Evolutionary conservation across 2,113 vertebrate genomes (phyloP).

Genomic region (Tenrec ecaudatus): DNA sequence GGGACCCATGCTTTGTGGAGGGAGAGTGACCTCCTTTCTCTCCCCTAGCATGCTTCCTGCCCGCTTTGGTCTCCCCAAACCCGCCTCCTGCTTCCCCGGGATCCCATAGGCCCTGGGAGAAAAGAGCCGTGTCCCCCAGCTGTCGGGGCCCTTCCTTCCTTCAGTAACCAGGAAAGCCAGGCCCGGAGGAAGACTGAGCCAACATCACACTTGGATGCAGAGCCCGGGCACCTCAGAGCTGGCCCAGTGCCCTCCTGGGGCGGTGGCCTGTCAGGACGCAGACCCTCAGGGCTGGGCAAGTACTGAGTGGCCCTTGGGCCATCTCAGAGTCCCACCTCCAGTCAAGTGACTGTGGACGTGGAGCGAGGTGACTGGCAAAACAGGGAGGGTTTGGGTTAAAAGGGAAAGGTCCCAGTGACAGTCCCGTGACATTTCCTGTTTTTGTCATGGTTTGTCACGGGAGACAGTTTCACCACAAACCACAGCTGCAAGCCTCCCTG

Average conservation of each 20-base stretch:
- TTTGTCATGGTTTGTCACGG: background rate
- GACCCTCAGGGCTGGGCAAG: background rate
- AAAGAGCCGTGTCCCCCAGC: background rate
- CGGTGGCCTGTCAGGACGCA: fast-evolving
- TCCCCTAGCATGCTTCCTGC: background rate
- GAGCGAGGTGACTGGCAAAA: background rate
- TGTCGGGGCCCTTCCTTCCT: background rate
- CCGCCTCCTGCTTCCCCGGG: background rate
- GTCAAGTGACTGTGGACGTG: background rate
- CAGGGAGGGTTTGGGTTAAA: background rate
- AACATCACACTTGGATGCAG: background rate
- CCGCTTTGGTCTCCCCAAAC: background rate
- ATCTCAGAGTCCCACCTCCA: background rate
- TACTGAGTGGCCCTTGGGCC: background rate
- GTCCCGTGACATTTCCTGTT: constrained; percentile 31
- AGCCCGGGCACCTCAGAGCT: background rate
- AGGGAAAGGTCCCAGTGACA: background rate
- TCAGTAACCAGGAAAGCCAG: background rate
- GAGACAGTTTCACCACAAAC: constrained; percentile 22
- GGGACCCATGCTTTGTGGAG: background rate
- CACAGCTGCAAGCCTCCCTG: background rate
- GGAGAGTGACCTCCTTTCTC: background rate
- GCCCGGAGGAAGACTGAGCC: background rate
- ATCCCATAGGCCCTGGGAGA: background rate
- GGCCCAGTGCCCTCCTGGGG: background rate